Evolutionary conservation across 2,797 vertebrate genomes (phyloP).

Genomic region (Squalus acanthias): DNA sequence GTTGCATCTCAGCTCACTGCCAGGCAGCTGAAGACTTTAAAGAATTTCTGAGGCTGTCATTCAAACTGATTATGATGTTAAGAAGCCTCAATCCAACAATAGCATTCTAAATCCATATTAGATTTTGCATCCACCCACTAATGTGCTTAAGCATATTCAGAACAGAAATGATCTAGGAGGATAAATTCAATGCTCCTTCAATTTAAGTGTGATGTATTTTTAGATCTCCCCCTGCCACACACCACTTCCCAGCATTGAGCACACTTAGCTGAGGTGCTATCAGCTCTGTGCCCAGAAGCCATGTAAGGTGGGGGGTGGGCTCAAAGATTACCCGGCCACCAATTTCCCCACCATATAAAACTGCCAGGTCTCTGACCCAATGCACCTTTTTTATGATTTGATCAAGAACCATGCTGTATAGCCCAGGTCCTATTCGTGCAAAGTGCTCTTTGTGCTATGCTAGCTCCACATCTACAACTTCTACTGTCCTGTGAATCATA

Average conservation of each 20-base stretch:
- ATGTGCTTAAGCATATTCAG: not conserved
- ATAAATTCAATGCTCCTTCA: not conserved
- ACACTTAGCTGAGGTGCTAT: not conserved
- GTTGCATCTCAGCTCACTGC: not conserved
- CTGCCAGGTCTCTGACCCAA: not conserved
- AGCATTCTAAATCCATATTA: not conserved
- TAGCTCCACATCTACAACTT: not conserved
- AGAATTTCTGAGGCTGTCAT: not conserved
- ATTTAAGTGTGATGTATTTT: not conserved
- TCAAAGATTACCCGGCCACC: not conserved
- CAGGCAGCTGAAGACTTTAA: not conserved
- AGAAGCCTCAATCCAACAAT: not conserved
- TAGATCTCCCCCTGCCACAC: not conserved
- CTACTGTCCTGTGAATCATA: not conserved
- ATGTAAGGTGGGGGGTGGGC: not conserved
- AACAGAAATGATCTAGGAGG: not conserved
- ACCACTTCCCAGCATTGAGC: not conserved
- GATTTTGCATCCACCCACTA: not conserved
- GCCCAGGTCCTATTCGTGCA: no score
- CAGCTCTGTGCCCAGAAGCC: not conserved
- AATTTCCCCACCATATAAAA: not conserved
- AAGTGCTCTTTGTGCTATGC: not conserved
- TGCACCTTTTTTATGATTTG: not conserved
- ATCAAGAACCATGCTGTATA: not conserved
- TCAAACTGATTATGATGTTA: not conserved